Percentiles rank a stretch among this genome's conserved stretches.
These are phyloP conservation scores for Dipodomys stephensi DNA, from an alignment of 2,113 vertebrate genomes.

Conservation along the genomic window DNA sequence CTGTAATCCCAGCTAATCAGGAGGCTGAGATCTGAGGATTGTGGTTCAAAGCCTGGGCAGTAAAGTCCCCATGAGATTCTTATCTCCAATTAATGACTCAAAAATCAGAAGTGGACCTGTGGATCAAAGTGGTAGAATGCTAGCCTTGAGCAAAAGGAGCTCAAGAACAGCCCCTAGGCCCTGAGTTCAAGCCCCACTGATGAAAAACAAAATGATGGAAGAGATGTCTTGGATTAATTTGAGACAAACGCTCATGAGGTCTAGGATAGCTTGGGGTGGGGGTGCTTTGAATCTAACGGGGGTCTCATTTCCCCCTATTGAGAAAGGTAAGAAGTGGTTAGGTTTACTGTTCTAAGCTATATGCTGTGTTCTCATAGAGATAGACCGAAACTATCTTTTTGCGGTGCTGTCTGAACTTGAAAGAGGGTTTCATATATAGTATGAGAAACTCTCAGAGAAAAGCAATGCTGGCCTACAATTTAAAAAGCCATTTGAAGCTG, in stretches of 20 bases:
- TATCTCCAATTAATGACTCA: too few species aligned
- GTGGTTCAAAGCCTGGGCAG: too few species aligned
- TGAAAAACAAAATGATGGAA: too few species aligned
- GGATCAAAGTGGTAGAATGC: too few species aligned
- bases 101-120: too few species aligned
- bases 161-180: too few species aligned
- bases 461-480: constrained; percentile 11
- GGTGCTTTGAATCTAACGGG: background rate
- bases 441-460: constrained; percentile 25
- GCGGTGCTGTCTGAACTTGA: constrained; percentile 1
- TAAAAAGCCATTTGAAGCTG: background rate
- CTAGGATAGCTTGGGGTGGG: background rate
- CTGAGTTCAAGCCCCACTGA: too few species aligned
- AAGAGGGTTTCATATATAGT: background rate
- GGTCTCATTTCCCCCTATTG: constrained; percentile 31
- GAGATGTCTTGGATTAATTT: background rate
- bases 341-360: background rate
- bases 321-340: background rate
- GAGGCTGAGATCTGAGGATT: too few species aligned
- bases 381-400: constrained; percentile 5
- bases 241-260: background rate
- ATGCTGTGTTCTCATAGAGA: background rate
- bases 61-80: too few species aligned
- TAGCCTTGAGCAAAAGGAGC: too few species aligned
- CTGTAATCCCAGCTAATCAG: too few species aligned